Evolutionary conservation across 2,113 vertebrate genomes (phyloP).

Genomic region (Acanthisitta chloris): DNA sequence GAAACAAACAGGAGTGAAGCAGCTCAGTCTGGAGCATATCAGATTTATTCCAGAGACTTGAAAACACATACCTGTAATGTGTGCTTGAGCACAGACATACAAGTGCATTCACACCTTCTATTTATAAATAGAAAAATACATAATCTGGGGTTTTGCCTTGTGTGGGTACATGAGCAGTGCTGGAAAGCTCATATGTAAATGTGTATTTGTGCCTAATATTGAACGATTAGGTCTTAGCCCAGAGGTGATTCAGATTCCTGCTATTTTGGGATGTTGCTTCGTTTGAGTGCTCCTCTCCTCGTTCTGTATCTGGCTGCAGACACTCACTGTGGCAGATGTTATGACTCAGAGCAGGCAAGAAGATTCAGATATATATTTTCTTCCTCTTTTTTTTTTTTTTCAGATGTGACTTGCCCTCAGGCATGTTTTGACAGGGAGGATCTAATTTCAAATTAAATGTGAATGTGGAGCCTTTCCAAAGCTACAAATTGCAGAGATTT

Average conservation of each 20-base stretch:
- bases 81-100: background rate
- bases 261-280: background rate
- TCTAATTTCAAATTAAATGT: slow-evolving; percentile 34
- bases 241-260: background rate
- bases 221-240: background rate
- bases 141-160: background rate
- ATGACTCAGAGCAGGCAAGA: slow-evolving; percentile 17
- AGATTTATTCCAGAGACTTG: background rate
- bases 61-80: background rate
- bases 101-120: background rate
- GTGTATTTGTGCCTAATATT: background rate
- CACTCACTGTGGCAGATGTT: background rate
- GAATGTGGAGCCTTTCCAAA: slow-evolving; percentile 15
- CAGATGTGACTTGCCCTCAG: slow-evolving; percentile 1
- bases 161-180: background rate
- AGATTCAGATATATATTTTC: background rate
- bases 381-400: background rate
- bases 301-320: background rate
- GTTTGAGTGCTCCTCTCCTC: background rate
- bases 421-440: slow-evolving; percentile 42
- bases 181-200: background rate
- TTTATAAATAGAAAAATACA: background rate
- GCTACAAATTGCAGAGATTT: slow-evolving; percentile 6
- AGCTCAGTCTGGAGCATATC: background rate
- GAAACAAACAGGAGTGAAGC: background rate